Conservation (phyloP, 2,113 vertebrate species). For the Hiodon tergisus region DNA sequence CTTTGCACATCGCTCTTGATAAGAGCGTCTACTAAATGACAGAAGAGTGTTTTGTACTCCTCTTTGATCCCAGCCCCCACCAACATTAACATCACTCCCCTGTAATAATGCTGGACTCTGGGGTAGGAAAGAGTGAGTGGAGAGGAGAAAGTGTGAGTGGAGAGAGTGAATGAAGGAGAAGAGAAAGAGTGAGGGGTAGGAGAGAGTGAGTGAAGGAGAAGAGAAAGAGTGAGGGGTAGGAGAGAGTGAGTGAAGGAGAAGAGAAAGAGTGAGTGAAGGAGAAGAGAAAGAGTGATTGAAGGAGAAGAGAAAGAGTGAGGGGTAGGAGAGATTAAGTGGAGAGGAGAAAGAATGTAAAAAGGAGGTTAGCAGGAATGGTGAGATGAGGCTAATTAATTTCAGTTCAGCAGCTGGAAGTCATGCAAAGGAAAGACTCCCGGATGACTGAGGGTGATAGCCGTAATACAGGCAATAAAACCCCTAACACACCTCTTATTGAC, state of each 20-base stretch:
- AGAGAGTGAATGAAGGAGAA: conserved; percentile 11
- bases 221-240: too few species aligned
- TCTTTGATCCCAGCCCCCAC: too few species aligned
- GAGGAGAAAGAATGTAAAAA: conserved; percentile 13
- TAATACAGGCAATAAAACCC: conserved; percentile 69
- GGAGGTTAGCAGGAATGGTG: neutral
- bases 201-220: conserved; percentile 28
- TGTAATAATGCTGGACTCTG: too few species aligned
- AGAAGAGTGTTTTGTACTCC: too few species aligned
- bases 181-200: conserved; percentile 40
- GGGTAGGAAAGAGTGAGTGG: too few species aligned
- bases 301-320: conserved; percentile 3
- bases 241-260: conserved; percentile 7
- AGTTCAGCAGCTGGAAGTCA: neutral
- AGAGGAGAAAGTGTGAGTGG: too few species aligned
- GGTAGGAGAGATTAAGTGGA: conserved; percentile 22
- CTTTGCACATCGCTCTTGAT: too few species aligned
- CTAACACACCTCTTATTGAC: conserved; percentile 67
- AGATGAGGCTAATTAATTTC: neutral
- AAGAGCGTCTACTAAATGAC: too few species aligned
- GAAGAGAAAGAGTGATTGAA: neutral
- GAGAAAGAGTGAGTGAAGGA: conserved; percentile 24
- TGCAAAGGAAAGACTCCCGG: conserved; percentile 42
- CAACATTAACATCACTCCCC: too few species aligned
- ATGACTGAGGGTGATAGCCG: conserved; percentile 67